Evolutionary conservation across 2,797 vertebrate genomes (phyloP).

Genomic region (Percopsis omiscomaycus): DNA sequence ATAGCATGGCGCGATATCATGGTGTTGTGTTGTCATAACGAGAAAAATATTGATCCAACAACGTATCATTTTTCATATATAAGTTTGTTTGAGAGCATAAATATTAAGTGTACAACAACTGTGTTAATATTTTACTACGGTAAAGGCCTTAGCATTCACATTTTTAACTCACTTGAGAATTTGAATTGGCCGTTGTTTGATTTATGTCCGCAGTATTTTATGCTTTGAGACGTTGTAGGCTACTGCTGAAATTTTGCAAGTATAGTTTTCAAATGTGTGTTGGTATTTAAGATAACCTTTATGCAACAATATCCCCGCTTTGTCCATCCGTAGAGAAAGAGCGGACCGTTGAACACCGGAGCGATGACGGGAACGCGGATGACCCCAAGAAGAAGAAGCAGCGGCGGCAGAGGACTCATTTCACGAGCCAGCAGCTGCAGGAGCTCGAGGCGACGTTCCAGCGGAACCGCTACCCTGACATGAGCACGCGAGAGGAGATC

Average conservation of each 20-base stretch:
- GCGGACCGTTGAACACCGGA: constrained; percentile 83
- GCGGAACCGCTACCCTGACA: constrained; percentile 89
- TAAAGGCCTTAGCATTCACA: constrained; percentile 7
- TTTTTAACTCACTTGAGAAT: neutral
- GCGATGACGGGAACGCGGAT: constrained; percentile 85
- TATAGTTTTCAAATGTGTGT: neutral
- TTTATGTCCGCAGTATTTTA: neutral
- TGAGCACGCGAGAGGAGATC: constrained; percentile 90
- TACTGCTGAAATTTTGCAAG: neutral
- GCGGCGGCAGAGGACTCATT: constrained; percentile 85
- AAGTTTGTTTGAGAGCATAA: constrained; percentile 27
- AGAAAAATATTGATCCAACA: constrained; percentile 30
- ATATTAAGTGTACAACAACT: constrained; percentile 12
- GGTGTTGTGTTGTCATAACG: constrained; percentile 32
- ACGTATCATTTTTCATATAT: constrained; percentile 3
- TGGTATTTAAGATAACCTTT: neutral
- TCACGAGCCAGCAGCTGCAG: constrained; percentile 88
- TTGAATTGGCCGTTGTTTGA: neutral
- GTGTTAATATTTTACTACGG: constrained; percentile 43
- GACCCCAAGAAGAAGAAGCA: constrained; percentile 92
- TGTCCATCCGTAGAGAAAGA: constrained; percentile 84
- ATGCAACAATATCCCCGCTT: neutral
- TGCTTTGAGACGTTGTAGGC: neutral
- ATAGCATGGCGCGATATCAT: constrained; percentile 48
- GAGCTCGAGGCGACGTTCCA: constrained; percentile 91